Percentiles rank a stretch among this genome's conserved stretches.
phyloP scores from a whole-genome alignment of 37 sponge, comb jelly and placozoan genomes.

The Petrosia ficiformis region DNA sequence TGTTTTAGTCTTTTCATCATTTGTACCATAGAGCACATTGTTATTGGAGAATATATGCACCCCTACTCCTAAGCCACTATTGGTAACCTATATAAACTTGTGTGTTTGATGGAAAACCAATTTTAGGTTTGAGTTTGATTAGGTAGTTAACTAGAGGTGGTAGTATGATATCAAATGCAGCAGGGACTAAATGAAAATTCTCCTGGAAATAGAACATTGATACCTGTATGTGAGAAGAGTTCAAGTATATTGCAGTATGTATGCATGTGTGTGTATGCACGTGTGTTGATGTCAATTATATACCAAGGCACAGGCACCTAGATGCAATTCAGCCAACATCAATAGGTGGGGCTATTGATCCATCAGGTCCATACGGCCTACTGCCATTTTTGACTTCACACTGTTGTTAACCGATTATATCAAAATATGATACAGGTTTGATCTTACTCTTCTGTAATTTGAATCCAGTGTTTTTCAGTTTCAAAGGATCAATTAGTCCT shows the following conservation, averaged over 20 bases:
- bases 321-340: slow-evolving; percentile 66
- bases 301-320: slow-evolving; percentile 25
- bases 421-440: background rate
- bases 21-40: too few relatives aligned
- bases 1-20: too few relatives aligned
- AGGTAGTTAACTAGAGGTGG: slow-evolving; percentile 20
- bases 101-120: slow-evolving; percentile 21
- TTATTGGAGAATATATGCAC: background rate
- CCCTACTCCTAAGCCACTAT: background rate
- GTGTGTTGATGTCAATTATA: background rate
- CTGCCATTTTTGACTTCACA: slow-evolving; percentile 51
- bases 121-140: background rate
- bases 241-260: slow-evolving; percentile 3
- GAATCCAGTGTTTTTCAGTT: slow-evolving; percentile 69
- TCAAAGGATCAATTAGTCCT: slow-evolving; percentile 52
- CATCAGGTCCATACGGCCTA: slow-evolving; percentile 60
- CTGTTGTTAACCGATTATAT: slow-evolving; percentile 24
- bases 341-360: slow-evolving; percentile 38
- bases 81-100: slow-evolving; percentile 14
- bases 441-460: slow-evolving; percentile 49
- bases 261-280: background rate
- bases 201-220: slow-evolving; percentile 64
- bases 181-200: background rate
- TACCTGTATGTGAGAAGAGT: slow-evolving; percentile 23
- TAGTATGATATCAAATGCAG: slow-evolving; percentile 11